Conservation (phyloP, 2,797 vertebrate species). For the Kryptolebias ocellatus region DNA sequence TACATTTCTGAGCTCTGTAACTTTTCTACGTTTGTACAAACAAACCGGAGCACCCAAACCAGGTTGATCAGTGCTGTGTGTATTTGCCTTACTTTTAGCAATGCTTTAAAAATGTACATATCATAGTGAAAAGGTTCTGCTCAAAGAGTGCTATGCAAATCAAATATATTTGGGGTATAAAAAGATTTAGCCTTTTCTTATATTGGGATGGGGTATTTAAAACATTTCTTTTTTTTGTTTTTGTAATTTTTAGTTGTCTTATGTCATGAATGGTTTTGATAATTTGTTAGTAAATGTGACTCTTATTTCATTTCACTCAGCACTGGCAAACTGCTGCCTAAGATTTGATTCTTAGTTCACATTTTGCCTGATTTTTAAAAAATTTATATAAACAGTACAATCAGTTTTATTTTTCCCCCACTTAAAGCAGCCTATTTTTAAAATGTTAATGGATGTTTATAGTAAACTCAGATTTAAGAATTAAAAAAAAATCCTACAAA, state of each 20-base stretch:
- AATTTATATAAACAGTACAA: too few species aligned
- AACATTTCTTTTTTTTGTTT: constrained; percentile 42
- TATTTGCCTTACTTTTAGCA: constrained; percentile 63
- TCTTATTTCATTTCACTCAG: background rate
- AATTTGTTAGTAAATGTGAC: too few species aligned
- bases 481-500: background rate
- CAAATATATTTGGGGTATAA: constrained; percentile 43
- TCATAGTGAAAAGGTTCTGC: constrained; percentile 45
- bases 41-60: constrained; percentile 6
- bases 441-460: constrained; percentile 14
- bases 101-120: constrained; percentile 53
- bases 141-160: constrained; percentile 73
- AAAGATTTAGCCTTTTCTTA: constrained; percentile 58
- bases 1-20: background rate
- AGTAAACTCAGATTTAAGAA: background rate
- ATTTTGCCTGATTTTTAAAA: constrained; percentile 23
- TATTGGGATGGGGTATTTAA: constrained; percentile 75
- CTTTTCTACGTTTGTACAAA: constrained; percentile 7
- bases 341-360: constrained; percentile 33
- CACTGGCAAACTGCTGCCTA: constrained; percentile 39
- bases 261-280: constrained; percentile 5
- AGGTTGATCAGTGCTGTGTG: constrained; percentile 31
- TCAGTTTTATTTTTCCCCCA: background rate
- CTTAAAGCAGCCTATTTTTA: background rate
- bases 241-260: constrained; percentile 36